Conservation (phyloP, 2,797 vertebrate species). For the Erpetoichthys calabaricus region DNA sequence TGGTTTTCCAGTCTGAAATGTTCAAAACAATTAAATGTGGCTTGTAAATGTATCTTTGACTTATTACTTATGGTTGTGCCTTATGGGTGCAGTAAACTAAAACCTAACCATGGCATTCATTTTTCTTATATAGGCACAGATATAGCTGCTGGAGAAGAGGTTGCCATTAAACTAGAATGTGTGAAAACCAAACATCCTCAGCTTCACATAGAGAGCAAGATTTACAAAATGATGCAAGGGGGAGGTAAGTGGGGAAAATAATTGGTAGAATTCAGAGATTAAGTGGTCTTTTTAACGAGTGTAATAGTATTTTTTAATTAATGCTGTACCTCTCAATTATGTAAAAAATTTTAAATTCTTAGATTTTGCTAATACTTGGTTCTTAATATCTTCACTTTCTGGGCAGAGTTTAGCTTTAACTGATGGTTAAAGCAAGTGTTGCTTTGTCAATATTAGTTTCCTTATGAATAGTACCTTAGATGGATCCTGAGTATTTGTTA, state of each 20-base stretch:
- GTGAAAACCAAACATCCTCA: conserved; percentile 94
- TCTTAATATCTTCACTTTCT: no score
- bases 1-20: no score
- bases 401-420: no score
- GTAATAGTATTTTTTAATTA: not conserved
- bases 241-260: conserved; percentile 51
- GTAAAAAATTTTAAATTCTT: not conserved
- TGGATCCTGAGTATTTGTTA: not conserved
- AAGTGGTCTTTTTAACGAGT: no score
- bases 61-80: no score
- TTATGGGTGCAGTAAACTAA: no score
- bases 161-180: conserved; percentile 91
- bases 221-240: conserved; percentile 98
- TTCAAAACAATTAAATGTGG: no score
- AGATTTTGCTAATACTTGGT: not conserved
- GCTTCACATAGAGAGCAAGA: conserved; percentile 89
- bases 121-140: conserved; percentile 62
- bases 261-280: not conserved
- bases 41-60: no score
- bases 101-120: conserved; percentile 5
- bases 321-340: not conserved
- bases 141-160: conserved; percentile 84
- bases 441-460: no score
- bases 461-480: no score
- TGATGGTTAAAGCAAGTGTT: no score